Conservation (phyloP, 2,113 vertebrate species). For the Dissostichus mawsoni region DNA sequence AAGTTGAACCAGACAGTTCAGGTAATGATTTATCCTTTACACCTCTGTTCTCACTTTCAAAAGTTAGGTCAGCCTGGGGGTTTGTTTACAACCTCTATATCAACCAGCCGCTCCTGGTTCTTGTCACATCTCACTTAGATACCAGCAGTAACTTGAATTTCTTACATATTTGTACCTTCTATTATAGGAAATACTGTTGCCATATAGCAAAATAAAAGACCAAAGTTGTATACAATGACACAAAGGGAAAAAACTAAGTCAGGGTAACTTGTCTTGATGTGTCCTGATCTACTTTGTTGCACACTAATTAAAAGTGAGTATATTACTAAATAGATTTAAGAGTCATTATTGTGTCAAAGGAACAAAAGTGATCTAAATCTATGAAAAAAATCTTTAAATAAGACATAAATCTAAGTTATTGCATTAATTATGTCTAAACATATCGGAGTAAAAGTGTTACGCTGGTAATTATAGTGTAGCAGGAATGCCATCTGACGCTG, state of each 20-base stretch:
- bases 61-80: background rate
- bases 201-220: background rate
- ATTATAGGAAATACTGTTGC: background rate
- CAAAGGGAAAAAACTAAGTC: background rate
- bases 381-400: conserved; percentile 8
- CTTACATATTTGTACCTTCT: background rate
- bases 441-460: conserved; percentile 28
- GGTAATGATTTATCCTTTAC: background rate
- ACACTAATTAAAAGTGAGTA: background rate
- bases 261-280: background rate
- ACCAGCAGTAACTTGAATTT: background rate
- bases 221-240: background rate
- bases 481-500: conserved; percentile 53
- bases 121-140: background rate
- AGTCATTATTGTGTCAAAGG: conserved; percentile 12
- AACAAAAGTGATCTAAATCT: conserved; percentile 10
- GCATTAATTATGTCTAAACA: conserved; percentile 32
- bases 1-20: background rate
- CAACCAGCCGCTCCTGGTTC: background rate
- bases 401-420: conserved; percentile 17
- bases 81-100: conserved; percentile 1
- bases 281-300: background rate
- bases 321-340: conserved; percentile 4
- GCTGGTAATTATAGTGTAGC: conserved; percentile 30
- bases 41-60: background rate